phyloP scores from a whole-genome alignment of 2,888 invertebrate species.

The Stratiomys singularior region DNA sequence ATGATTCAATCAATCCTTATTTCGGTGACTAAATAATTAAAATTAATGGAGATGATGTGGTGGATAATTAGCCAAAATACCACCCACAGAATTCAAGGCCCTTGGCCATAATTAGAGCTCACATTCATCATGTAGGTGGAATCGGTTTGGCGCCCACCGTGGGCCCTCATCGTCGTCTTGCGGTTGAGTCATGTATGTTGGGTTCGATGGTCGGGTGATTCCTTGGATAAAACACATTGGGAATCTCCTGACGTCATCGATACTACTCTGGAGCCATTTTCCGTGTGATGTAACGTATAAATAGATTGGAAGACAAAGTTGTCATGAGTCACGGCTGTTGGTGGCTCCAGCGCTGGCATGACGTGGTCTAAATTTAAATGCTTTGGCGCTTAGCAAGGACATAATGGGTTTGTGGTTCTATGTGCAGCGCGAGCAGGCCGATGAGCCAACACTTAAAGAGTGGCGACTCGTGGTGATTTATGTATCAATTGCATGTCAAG shows the following conservation, averaged over 20 bases:
- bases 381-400: conserved; percentile 46
- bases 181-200: conserved; percentile 40
- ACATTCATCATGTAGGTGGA: neutral
- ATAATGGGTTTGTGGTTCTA: conserved; percentile 17
- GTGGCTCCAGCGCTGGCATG: conserved; percentile 45
- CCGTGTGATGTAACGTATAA: conserved; percentile 41
- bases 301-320: conserved; percentile 31
- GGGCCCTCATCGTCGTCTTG: neutral
- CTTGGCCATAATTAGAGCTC: neutral
- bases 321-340: conserved; percentile 34
- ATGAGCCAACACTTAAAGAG: conserved; percentile 28
- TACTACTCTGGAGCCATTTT: conserved; percentile 13
- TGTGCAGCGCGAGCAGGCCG: conserved; percentile 9
- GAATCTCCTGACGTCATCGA: conserved; percentile 52
- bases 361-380: conserved; percentile 37
- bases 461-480: conserved; percentile 44
- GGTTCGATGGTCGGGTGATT: conserved; percentile 35
- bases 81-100: neutral
- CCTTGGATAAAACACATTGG: conserved; percentile 45
- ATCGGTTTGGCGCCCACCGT: conserved; percentile 5
- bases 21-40: no score
- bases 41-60: no score
- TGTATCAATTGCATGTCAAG: conserved; percentile 38
- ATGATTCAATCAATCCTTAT: no score
- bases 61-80: no score